Conservation (phyloP, 2,888 invertebrate genomes). For the Synanthedon vespiformis region DNA sequence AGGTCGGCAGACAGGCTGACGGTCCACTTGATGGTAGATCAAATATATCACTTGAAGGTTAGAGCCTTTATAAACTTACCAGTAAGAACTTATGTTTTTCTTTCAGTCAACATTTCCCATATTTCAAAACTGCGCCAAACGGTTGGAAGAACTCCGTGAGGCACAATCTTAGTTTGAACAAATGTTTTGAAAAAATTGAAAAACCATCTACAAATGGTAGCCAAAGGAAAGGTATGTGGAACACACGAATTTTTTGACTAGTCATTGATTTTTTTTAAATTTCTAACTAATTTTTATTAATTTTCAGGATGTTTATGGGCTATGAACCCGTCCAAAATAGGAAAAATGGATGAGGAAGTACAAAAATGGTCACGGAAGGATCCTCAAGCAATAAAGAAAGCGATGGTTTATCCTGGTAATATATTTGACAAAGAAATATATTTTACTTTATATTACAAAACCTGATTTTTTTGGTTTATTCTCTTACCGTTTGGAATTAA, state of each 20-base stretch:
- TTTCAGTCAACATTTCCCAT: conserved; percentile 95
- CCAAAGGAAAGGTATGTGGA: conserved; percentile 76
- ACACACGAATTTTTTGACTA: not conserved
- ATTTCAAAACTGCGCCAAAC: conserved; percentile 97
- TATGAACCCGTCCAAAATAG: conserved; percentile 93
- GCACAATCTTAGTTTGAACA: conserved; percentile 96
- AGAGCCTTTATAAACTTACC: too few species aligned
- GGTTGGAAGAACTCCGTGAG: conserved; percentile 99
- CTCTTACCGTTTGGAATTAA: too few species aligned
- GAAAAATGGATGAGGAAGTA: conserved; percentile 98
- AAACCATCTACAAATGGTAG: conserved; percentile 90
- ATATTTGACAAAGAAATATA: not conserved
- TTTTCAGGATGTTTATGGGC: conserved; percentile 89
- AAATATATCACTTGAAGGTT: too few species aligned
- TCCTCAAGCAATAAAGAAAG: conserved; percentile 89
- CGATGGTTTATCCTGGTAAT: conserved; percentile 92
- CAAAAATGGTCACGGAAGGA: conserved; percentile 98
- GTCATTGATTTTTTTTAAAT: not conserved
- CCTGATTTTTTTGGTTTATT: too few species aligned
- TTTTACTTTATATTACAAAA: not conserved
- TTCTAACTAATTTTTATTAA: conserved; percentile 1
- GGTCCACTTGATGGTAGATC: too few species aligned
- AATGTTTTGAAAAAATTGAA: conserved; percentile 98
- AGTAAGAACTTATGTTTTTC: not conserved
- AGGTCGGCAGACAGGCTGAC: too few species aligned